These are phyloP conservation scores for Auanema freiburgensis DNA, from an alignment of 2,888 invertebrate species.

Conservation along the genomic window DNA sequence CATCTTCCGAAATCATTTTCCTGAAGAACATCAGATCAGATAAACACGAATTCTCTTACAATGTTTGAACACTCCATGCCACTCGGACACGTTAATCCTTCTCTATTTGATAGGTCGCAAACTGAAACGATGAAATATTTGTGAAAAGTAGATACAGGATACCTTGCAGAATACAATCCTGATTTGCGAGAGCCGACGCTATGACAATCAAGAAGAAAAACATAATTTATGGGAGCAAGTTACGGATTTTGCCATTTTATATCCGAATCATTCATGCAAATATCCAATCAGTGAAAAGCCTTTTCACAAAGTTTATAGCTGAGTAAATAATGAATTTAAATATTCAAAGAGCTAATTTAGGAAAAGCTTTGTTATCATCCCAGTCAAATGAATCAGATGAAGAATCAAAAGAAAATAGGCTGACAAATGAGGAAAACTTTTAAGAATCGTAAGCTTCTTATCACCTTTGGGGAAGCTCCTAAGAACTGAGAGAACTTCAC, in stretches of 20 bases:
- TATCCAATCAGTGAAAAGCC: no score
- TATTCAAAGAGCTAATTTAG: no score
- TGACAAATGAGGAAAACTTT: no score
- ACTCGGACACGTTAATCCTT: neutral
- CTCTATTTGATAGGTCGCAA: conserved; percentile 2
- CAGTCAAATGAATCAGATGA: neutral
- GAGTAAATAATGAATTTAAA: no score
- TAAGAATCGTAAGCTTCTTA: no score
- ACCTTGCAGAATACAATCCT: neutral
- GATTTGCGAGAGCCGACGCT: neutral
- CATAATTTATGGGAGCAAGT: neutral
- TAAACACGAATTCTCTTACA: neutral
- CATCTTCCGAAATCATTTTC: conserved; percentile 12
- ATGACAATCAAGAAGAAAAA: neutral
- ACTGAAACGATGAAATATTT: conserved; percentile 5
- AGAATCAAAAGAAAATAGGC: no score
- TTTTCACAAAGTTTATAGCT: no score
- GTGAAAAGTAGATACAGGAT: neutral
- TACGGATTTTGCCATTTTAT: neutral
- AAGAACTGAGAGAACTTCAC: no score
- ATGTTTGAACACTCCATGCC: conserved; percentile 5
- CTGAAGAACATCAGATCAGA: neutral
- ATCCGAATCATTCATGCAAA: neutral
- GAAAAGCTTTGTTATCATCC: conserved; percentile 11
- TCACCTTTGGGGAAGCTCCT: no score